Evolutionary conservation across 1,140 invertebrate genomes (phyloP).

Genomic region (Bombus balteatus): DNA sequence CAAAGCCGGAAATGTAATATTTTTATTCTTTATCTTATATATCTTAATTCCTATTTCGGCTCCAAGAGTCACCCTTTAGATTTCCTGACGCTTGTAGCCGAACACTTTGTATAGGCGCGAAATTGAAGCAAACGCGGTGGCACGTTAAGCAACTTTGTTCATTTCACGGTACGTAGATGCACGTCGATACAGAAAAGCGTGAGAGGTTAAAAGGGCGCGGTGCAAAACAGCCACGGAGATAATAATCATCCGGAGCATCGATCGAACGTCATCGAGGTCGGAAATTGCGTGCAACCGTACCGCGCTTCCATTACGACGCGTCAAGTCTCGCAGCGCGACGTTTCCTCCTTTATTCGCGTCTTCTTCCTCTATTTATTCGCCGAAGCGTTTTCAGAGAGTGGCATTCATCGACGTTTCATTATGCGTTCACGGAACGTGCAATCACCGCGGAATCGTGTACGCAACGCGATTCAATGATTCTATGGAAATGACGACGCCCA

Average conservation of each 20-base stretch:
- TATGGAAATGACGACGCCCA: not conserved
- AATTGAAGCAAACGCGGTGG: not conserved
- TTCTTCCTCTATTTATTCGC: conserved; percentile 23
- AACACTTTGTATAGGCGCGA: not conserved
- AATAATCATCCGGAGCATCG: conserved; percentile 42
- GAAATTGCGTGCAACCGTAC: conserved; percentile 24
- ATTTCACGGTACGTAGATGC: not conserved
- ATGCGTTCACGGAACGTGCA: conserved; percentile 12
- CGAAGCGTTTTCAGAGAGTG: conserved; percentile 16
- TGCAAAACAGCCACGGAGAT: conserved; percentile 1
- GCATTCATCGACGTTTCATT: conserved; percentile 39
- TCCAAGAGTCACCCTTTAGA: no score
- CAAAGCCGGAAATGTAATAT: no score
- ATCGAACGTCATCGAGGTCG: not conserved
- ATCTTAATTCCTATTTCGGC: no score
- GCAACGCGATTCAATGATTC: conserved; percentile 20
- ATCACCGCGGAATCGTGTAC: not conserved
- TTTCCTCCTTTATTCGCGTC: conserved; percentile 27
- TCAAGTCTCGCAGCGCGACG: not conserved
- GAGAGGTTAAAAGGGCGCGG: not conserved
- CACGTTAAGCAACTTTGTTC: not conserved
- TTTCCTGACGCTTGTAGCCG: no score
- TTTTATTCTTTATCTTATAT: no score
- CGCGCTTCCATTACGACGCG: not conserved
- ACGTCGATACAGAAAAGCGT: conserved; percentile 8